These are phyloP conservation scores for Archips crataeganus DNA, from an alignment of 2,888 invertebrate species.

Conservation along the genomic window DNA sequence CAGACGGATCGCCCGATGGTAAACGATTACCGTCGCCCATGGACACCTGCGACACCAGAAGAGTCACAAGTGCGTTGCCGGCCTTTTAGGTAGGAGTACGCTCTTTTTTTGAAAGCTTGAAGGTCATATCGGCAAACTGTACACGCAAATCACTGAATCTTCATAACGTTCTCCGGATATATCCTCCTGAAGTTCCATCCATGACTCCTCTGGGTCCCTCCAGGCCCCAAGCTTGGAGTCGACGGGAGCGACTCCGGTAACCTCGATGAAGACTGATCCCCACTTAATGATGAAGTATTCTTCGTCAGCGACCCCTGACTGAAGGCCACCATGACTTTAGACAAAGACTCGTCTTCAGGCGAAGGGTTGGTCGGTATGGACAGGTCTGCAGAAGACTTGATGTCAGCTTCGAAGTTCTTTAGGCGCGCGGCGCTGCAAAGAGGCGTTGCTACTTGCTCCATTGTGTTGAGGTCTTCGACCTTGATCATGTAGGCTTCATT, in stretches of 20 bases:
- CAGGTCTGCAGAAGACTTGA: slow-evolving; percentile 64
- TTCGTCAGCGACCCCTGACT: slow-evolving; percentile 15
- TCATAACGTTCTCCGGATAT: slow-evolving; percentile 57
- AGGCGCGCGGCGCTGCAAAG: slow-evolving; percentile 92
- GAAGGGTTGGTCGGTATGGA: slow-evolving; percentile 63
- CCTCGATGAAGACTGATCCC: slow-evolving; percentile 50
- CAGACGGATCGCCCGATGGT: too few species aligned
- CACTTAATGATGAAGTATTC: slow-evolving; percentile 50
- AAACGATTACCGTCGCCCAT: too few species aligned
- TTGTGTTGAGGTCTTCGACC: slow-evolving; percentile 87
- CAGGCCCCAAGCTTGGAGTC: slow-evolving; percentile 62
- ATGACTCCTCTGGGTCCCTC: slow-evolving; percentile 68
- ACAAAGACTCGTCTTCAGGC: slow-evolving; percentile 53
- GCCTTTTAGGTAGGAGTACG: too few species aligned
- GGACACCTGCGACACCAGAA: too few species aligned
- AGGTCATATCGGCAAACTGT: too few species aligned
- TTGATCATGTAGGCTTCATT: slow-evolving; percentile 87
- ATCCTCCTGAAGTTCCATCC: slow-evolving; percentile 75
- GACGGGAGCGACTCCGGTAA: slow-evolving; percentile 56
- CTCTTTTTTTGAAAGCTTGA: too few species aligned
- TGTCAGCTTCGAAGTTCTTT: slow-evolving; percentile 70
- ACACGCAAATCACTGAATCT: slow-evolving; percentile 44
- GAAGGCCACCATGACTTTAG: slow-evolving; percentile 50
- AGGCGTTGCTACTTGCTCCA: slow-evolving; percentile 89
- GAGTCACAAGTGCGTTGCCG: too few species aligned